A percentile compares a stretch with the other conserved stretches of the same genome.
Evolutionary conservation across 2,888 invertebrate species (phyloP).

Genomic region (Chrysolina oricalcia): DNA sequence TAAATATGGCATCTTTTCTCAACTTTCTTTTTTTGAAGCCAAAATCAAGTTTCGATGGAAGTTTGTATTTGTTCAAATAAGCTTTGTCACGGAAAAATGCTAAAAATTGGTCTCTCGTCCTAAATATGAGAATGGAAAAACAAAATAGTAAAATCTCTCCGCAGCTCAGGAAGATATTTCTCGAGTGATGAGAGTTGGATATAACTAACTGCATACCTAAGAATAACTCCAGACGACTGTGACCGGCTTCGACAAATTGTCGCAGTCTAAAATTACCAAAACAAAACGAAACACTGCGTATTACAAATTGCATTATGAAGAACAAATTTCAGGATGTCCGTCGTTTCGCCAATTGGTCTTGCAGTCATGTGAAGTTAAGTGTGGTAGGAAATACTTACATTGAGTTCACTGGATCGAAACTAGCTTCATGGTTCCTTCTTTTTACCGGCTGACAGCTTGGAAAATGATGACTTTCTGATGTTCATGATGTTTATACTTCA

Average conservation of each 20-base stretch:
- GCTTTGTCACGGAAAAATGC: neutral
- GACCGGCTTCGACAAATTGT: constrained; percentile 38
- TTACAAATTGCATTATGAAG: neutral
- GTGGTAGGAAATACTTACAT: no score
- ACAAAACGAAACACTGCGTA: constrained; percentile 26
- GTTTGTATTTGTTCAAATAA: no score
- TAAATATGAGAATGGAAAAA: neutral
- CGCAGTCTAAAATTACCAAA: constrained; percentile 44
- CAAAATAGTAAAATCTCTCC: constrained; percentile 8
- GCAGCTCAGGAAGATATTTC: constrained; percentile 4
- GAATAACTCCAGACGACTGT: constrained; percentile 33
- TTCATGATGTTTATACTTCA: no score
- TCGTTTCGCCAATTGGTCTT: no score
- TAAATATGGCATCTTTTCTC: no score
- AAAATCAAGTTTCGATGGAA: no score
- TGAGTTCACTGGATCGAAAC: no score
- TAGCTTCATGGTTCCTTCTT: no score
- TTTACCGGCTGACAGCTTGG: no score
- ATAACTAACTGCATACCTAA: constrained; percentile 22
- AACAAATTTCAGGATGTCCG: neutral
- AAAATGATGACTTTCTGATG: no score
- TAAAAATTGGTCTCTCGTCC: neutral
- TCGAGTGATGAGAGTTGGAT: constrained; percentile 17
- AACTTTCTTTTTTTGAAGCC: no score
- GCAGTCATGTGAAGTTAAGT: no score